Evolutionary conservation across 2,113 vertebrate genomes (phyloP), one percentile per base, ranked within the genome.

Genomic region (Odobenus rosmarus): DNA sequence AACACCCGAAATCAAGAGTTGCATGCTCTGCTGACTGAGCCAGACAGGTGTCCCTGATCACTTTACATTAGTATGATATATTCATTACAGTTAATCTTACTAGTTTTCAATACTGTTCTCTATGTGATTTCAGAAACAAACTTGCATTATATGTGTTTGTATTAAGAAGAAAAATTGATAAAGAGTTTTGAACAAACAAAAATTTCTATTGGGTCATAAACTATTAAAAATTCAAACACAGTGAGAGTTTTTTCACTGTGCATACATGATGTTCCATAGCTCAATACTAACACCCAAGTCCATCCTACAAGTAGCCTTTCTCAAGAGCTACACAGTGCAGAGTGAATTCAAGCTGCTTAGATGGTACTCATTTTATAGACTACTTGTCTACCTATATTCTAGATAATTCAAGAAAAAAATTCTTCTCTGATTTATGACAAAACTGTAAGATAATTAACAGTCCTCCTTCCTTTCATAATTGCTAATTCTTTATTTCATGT

Each of bases 351-450:
- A 49, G 74, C 39, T 79, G 4, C 76, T 76, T 82, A 42, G 3
- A 11, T 57, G 36, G 51, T 24, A 61, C 59, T 92, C 28, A 23
- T 74, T 42, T 77, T 57, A 57, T 12, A 87, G 39, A 11, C 53
- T 86, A 57, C 76, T 91, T 87, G 33, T 67, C 80, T 85, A 16
- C 39, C 23, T 33, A 23, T 51, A 64, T 88, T 53, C 72, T 71
- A 71, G 79, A 53, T 88, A 59, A 84, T 90, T 94, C 16, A 85
- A 74, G 62, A 39, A 64, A 82, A 77, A 21, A 16, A 69, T 12
- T 77, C 57, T 80, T 39, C 24, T 88, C 49, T 90, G 24, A 92
- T 64, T 96, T 85, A 83, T 81, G 36, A 76, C 81, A 91, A 95
- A 64, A 77, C 21, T 36, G 0, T 67, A 33, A 62, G 18, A 53